Conservation (phyloP, 2,113 vertebrate species). For the Aspidoscelis tigris region DNA sequence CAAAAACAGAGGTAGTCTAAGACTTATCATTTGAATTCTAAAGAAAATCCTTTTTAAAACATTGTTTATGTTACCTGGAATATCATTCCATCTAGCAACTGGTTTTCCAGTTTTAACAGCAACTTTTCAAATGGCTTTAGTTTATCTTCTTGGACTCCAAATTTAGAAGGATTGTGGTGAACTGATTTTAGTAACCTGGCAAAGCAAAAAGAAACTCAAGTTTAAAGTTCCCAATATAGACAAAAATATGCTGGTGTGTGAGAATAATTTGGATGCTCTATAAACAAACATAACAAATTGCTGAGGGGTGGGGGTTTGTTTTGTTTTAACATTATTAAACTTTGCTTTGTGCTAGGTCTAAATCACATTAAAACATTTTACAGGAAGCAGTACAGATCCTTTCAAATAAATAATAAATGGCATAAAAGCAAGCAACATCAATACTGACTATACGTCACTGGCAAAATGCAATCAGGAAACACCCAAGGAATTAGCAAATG, state of each 20-base stretch:
- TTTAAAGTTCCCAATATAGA: too few species aligned
- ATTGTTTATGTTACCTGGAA: conserved; percentile 85
- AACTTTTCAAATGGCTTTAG: conserved; percentile 98
- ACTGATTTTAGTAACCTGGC: conserved; percentile 95
- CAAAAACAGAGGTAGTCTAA: too few species aligned
- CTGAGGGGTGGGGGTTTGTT: too few species aligned
- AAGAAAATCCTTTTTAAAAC: neutral
- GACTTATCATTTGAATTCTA: neutral
- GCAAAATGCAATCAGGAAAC: neutral
- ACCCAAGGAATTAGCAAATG: neutral
- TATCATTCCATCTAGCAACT: conserved; percentile 93
- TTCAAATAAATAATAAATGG: too few species aligned
- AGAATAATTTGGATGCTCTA: neutral
- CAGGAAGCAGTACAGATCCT: too few species aligned
- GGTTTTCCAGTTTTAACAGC: conserved; percentile 91
- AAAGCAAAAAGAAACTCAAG: neutral
- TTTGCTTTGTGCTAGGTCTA: too few species aligned
- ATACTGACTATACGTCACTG: neutral
- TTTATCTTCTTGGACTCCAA: conserved; percentile 95
- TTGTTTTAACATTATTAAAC: neutral
- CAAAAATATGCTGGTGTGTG: too few species aligned
- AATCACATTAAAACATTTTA: too few species aligned
- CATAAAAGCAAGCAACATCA: neutral
- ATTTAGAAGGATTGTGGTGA: conserved; percentile 96
- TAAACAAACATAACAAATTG: neutral